These are phyloP conservation scores for Polydrusus pterygomalis DNA, from an alignment of 2,888 invertebrate genomes.

Conservation along the genomic window DNA sequence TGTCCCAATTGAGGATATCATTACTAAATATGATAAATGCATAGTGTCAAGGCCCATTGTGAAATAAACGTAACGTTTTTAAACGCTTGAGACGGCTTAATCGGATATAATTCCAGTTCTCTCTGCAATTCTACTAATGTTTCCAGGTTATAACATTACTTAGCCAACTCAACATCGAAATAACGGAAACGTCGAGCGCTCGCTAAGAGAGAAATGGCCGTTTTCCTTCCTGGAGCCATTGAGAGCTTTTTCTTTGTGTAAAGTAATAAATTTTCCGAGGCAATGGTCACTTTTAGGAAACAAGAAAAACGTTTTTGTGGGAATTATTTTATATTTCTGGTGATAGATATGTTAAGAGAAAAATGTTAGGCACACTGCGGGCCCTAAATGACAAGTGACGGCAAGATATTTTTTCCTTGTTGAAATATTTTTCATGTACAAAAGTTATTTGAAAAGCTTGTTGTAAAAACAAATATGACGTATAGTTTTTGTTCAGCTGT, in stretches of 20 bases:
- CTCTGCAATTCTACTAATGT: slow-evolving; percentile 54
- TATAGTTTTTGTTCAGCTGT: no score
- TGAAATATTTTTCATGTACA: not conserved
- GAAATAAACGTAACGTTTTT: not conserved
- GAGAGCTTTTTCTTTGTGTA: slow-evolving; percentile 46
- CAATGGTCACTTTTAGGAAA: slow-evolving; percentile 51
- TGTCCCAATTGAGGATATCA: no score
- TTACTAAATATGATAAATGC: no score
- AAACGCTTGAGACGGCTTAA: slow-evolving; percentile 36
- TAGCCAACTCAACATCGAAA: slow-evolving; percentile 52
- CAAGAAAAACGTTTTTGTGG: slow-evolving; percentile 36
- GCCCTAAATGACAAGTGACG: no score
- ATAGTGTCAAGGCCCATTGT: no score
- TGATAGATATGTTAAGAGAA: not conserved
- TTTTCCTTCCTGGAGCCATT: slow-evolving; percentile 55
- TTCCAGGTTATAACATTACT: slow-evolving; percentile 57
- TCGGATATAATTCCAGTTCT: slow-evolving; percentile 49
- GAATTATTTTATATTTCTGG: slow-evolving; percentile 32
- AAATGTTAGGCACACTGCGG: not conserved
- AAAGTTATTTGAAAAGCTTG: no score
- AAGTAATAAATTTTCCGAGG: slow-evolving; percentile 40
- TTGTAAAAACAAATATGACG: no score
- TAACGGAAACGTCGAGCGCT: slow-evolving; percentile 52
- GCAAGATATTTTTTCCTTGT: no score
- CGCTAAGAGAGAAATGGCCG: slow-evolving; percentile 53